Conservation (phyloP, 2,113 vertebrate genomes). For the Leptocoma aspasia region DNA sequence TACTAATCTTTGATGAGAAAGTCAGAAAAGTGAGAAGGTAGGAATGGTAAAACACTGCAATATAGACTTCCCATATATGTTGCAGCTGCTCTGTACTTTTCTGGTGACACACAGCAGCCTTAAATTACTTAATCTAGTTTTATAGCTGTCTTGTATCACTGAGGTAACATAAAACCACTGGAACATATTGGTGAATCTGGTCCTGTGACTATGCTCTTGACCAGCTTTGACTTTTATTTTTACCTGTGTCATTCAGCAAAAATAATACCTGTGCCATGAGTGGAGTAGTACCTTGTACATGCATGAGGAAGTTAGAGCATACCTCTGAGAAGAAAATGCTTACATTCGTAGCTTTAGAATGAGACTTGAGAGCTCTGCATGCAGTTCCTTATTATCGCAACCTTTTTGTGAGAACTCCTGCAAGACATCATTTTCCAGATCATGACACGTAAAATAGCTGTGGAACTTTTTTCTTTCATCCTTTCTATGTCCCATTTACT, state of each 20-base stretch:
- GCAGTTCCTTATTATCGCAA: not conserved
- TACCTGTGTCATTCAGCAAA: not conserved
- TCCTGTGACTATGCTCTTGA: not conserved
- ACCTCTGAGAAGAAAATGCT: not conserved
- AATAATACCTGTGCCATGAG: not conserved
- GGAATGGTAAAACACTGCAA: not conserved
- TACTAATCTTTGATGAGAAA: not conserved
- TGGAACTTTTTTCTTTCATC: not conserved
- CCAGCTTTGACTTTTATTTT: not conserved
- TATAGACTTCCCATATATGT: not conserved
- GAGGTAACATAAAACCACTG: not conserved
- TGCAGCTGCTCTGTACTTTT: not conserved
- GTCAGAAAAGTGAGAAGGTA: not conserved
- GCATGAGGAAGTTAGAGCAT: not conserved
- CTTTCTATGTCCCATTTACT: not conserved
- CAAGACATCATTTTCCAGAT: not conserved
- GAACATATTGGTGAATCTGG: not conserved
- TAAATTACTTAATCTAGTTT: constrained; percentile 25
- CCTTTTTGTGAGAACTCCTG: not conserved
- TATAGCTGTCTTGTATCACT: not conserved
- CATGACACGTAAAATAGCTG: not conserved
- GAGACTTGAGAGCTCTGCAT: not conserved
- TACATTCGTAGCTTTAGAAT: not conserved
- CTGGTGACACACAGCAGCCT: not conserved
- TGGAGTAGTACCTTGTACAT: not conserved